Conservation (phyloP, 2,113 vertebrate species). For the Cranoglanis bouderius region DNA sequence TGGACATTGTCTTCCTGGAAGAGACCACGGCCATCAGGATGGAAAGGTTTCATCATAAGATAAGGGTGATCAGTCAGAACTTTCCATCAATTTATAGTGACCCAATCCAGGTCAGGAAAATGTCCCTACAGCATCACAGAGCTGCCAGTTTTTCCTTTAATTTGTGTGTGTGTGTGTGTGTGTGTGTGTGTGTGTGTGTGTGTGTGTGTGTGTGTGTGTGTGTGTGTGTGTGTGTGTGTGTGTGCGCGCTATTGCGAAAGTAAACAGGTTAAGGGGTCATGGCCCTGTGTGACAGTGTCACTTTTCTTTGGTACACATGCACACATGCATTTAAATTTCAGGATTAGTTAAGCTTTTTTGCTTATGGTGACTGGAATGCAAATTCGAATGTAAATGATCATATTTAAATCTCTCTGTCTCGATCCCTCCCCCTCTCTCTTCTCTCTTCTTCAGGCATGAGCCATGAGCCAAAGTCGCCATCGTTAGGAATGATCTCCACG, state of each 20-base stretch:
- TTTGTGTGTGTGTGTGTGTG: neutral
- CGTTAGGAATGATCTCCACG: slow-evolving; percentile 96
- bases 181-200: neutral
- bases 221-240: slow-evolving; percentile 15
- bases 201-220: neutral
- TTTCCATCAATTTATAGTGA: neutral
- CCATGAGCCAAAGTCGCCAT: slow-evolving; percentile 96
- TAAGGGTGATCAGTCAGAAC: neutral
- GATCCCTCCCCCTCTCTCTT: neutral
- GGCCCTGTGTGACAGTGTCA: slow-evolving; percentile 17
- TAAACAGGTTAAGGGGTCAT: slow-evolving; percentile 3
- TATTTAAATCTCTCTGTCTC: slow-evolving; percentile 28
- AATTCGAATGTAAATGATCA: slow-evolving; percentile 33
- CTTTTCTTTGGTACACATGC: slow-evolving; percentile 17
- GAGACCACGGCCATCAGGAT: neutral
- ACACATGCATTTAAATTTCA: slow-evolving; percentile 25
- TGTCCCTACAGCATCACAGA: neutral
- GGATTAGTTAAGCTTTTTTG: slow-evolving; percentile 41
- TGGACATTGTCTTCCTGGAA: no score
- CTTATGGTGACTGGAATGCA: slow-evolving; percentile 38
- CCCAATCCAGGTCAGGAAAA: neutral
- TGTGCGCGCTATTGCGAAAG: neutral
- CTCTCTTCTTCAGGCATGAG: slow-evolving; percentile 85
- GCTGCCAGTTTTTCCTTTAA: neutral
- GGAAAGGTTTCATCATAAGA: neutral